Evolutionary conservation across 2,888 invertebrate genomes (phyloP).

Genomic region (Perithous albicinctus): DNA sequence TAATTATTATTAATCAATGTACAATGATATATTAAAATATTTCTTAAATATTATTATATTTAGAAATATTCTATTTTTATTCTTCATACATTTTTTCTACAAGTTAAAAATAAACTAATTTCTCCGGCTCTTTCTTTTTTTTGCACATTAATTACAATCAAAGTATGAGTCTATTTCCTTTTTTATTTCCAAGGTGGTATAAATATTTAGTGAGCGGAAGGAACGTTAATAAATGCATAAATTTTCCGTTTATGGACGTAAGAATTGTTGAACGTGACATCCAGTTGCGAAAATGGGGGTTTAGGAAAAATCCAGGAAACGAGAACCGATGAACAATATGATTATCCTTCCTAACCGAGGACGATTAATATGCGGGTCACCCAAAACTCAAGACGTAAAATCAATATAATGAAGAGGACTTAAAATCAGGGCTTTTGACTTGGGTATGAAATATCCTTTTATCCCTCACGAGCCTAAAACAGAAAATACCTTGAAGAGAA

Average conservation of each 20-base stretch:
- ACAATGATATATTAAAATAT: no score
- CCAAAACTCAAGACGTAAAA: neutral
- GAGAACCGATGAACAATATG: neutral
- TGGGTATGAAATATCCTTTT: neutral
- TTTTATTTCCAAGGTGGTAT: no score
- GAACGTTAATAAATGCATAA: neutral
- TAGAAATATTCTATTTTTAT: no score
- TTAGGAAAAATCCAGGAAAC: slow-evolving; percentile 13
- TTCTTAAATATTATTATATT: no score
- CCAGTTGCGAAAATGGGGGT: neutral
- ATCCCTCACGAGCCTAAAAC: neutral
- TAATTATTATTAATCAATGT: no score
- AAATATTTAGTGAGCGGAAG: neutral
- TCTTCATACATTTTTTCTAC: no score
- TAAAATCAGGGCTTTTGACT: neutral
- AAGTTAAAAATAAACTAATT: no score
- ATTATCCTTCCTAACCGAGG: neutral
- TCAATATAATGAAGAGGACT: slow-evolving; percentile 5
- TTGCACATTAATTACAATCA: no score
- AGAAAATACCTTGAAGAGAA: neutral
- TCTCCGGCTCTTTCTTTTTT: no score
- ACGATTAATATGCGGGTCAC: slow-evolving; percentile 6
- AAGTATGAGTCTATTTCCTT: no score
- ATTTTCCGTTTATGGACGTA: neutral
- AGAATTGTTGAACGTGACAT: neutral